Base-by-base conservation (phyloP, 2,888 invertebrate genomes). In the Tuberolachnus salignus region DNA sequence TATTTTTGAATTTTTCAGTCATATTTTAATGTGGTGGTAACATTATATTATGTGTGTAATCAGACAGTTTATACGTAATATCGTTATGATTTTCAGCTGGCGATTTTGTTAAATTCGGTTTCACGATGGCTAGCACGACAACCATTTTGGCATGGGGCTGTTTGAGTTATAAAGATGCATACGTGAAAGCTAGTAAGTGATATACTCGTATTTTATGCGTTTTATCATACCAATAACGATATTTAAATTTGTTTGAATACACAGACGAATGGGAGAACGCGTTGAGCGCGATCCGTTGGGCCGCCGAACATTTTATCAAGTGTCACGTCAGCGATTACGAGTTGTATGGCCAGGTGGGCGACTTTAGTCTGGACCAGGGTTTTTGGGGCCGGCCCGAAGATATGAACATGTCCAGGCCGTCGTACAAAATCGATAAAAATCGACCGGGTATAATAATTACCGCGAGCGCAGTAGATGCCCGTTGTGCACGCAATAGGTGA, bases 311-410 rank as follows among this genome's bases (percentile, higher is more conserved):
- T 83, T 87, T 90, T 82, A 86, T 90, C 81, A 90, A 89, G 83
- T 89, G 88, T 82, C 88, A 88, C 84, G 86, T 86, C 14, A 85
- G 85, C 64, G 86, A 87, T 13, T 84, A 86, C 81, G 88, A 87
- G 74, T 85, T 89, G 64, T 89, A 89, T 83, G 88, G 88, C 0
- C 89, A 89, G 85, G 88, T 89, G 21, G 88, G 88, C 1, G 88
- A 89, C 83, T 90, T 89, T 75, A 84, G 85, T 21, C 83, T 86
- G 16, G 90, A 90, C 83, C 90, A 90, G 82, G 84, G 85, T 1
- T 89, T 86, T 83, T 90, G 90, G 90, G 89, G 89, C 2, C 85
- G 90, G 69, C 89, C 90, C 4, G 90, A 90, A 84, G 89, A 90
- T 66, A 86, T 89, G 84, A 88, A 87, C 80, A 88, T 87, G 85